Evolutionary conservation across 2,113 vertebrate genomes (phyloP).

Genomic region (Perccottus glenii): DNA sequence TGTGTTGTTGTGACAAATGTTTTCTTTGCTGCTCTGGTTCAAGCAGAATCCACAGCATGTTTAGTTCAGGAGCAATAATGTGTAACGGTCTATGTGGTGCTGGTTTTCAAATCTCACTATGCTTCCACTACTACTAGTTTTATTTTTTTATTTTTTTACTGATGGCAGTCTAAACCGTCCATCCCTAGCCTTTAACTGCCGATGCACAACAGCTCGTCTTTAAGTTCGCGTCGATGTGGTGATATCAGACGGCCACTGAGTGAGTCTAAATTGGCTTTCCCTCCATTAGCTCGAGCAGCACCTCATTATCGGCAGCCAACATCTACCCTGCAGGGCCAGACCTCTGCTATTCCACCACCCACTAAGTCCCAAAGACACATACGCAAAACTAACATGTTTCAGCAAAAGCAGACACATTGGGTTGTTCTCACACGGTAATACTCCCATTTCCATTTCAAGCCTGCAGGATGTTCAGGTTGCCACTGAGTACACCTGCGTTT

Average conservation of each 20-base stretch:
- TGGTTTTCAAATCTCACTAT: neutral
- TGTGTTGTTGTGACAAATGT: slow-evolving; percentile 63
- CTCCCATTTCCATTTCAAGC: slow-evolving; percentile 50
- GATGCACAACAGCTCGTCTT: slow-evolving; percentile 41
- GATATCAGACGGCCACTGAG: slow-evolving; percentile 45
- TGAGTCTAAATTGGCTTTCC: slow-evolving; percentile 63
- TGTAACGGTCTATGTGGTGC: slow-evolving; percentile 1
- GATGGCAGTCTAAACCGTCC: slow-evolving; percentile 23
- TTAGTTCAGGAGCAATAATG: slow-evolving; percentile 12
- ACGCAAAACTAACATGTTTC: slow-evolving; percentile 22
- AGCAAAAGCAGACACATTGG: neutral
- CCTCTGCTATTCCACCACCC: slow-evolving; percentile 37
- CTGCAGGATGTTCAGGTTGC: slow-evolving; percentile 49
- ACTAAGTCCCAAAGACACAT: slow-evolving; percentile 6
- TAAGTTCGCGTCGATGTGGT: slow-evolving; percentile 43
- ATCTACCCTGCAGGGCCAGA: slow-evolving; percentile 58
- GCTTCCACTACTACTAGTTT: too few relatives aligned
- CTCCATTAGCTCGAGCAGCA: slow-evolving; percentile 51
- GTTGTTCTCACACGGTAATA: slow-evolving; percentile 11
- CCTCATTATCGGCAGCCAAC: slow-evolving; percentile 61
- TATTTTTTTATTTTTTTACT: neutral
- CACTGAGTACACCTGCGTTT: slow-evolving; percentile 57
- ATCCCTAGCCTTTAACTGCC: slow-evolving; percentile 30
- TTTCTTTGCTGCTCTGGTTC: slow-evolving; percentile 17
- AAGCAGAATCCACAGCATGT: slow-evolving; percentile 14